phyloP scores from a whole-genome alignment of 2,797 vertebrate genomes.

The Cynopterus sphinx region DNA sequence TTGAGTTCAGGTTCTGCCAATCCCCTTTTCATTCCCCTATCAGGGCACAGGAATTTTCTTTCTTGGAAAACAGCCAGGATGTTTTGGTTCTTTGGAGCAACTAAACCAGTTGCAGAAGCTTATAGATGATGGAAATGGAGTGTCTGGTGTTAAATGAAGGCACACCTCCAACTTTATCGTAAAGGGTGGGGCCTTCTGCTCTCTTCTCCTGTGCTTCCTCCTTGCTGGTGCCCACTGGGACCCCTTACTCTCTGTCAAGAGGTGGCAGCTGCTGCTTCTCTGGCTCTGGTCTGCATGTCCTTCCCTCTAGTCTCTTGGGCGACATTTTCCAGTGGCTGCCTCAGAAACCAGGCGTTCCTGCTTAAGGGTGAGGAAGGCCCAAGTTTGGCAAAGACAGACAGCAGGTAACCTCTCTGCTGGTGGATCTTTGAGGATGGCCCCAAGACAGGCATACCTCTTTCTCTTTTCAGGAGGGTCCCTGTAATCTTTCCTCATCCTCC shows the following conservation, averaged over 20 bases:
- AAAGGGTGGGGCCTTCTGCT: not conserved
- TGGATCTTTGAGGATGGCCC: not conserved
- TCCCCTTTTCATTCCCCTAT: not conserved
- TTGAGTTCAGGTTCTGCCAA: not conserved
- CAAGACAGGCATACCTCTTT: not conserved
- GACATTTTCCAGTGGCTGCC: constrained; percentile 49
- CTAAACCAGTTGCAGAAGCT: not conserved
- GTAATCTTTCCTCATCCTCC: not conserved
- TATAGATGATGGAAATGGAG: not conserved
- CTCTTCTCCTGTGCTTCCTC: not conserved
- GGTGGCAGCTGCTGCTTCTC: constrained; percentile 18
- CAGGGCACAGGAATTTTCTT: not conserved
- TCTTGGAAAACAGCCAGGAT: not conserved
- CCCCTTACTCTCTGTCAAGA: not conserved
- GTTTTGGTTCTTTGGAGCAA: not conserved
- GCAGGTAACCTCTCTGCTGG: not conserved
- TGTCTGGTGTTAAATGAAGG: not conserved
- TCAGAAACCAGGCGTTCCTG: not conserved
- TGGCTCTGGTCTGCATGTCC: not conserved
- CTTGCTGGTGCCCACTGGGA: not conserved
- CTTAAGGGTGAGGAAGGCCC: not conserved
- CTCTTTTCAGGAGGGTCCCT: not conserved
- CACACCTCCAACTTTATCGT: not conserved
- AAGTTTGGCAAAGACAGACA: not conserved
- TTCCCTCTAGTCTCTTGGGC: constrained; percentile 8